A percentile compares a stretch with the other conserved stretches of the same genome.
Conservation (phyloP, 1,140 invertebrate species). For the Tetragonula clypearis region DNA sequence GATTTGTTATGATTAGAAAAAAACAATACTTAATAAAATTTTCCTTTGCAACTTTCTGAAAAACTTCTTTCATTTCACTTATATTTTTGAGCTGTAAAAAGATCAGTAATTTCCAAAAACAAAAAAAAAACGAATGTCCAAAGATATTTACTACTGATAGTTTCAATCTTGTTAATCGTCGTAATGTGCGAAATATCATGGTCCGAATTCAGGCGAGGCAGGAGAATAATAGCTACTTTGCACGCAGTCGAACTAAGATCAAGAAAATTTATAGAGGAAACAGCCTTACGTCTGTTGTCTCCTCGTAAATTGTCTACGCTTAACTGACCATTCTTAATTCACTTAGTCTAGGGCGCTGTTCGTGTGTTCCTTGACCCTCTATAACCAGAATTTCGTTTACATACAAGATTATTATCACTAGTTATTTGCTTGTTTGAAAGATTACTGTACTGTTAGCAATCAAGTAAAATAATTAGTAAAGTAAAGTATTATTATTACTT, state of each 20-base stretch:
- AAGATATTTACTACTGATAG: not conserved
- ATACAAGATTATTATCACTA: too few relatives aligned
- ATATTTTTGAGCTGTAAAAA: not conserved
- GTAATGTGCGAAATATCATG: not conserved
- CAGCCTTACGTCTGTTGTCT: not conserved
- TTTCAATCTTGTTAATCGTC: constrained; percentile 2
- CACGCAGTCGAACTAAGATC: constrained; percentile 4
- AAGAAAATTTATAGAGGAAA: constrained; percentile 8
- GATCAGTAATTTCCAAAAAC: not conserved
- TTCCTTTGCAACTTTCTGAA: not conserved
- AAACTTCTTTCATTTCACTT: not conserved
- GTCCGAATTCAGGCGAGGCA: not conserved
- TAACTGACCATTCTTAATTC: constrained; percentile 4
- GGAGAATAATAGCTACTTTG: constrained; percentile 7
- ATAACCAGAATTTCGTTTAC: too few relatives aligned
- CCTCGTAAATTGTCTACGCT: not conserved
- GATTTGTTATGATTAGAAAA: too few relatives aligned
- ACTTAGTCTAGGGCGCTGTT: too few relatives aligned
- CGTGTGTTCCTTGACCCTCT: too few relatives aligned
- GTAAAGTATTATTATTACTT: too few relatives aligned
- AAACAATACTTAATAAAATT: not conserved
- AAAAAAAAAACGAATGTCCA: not conserved
- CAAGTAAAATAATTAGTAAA: too few relatives aligned
- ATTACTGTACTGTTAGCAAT: too few relatives aligned
- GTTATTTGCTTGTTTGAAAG: too few relatives aligned